phyloP scores from a whole-genome alignment of 2,888 invertebrate genomes.

The Podabrus alpinus region DNA sequence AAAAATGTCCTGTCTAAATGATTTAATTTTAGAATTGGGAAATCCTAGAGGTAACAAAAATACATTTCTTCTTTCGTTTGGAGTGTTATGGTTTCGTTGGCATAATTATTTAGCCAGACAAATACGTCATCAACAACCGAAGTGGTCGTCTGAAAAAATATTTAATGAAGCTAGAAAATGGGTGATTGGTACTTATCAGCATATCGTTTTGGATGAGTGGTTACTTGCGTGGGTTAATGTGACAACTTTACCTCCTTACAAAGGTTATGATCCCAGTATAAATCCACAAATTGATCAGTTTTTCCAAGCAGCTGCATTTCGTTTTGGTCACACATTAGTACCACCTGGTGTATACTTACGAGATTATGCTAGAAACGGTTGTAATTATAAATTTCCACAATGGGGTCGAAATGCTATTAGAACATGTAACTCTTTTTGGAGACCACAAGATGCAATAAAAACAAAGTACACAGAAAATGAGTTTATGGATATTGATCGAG shows the following conservation, averaged over 20 bases:
- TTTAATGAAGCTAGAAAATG: constrained; percentile 63
- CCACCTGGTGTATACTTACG: constrained; percentile 60
- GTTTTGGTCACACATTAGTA: constrained; percentile 65
- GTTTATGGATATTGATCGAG: constrained; percentile 56
- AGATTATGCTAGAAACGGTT: constrained; percentile 53
- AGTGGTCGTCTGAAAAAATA: constrained; percentile 57
- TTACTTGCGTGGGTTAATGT: constrained; percentile 55
- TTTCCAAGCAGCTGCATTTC: constrained; percentile 65
- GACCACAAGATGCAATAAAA: constrained; percentile 55
- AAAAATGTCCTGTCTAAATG: background rate
- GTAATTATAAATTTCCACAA: constrained; percentile 42
- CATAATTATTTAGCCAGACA: constrained; percentile 58
- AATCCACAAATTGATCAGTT: constrained; percentile 66
- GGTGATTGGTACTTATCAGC: constrained; percentile 61
- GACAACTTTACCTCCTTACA: constrained; percentile 33
- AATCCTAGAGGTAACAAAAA: constrained; percentile 62
- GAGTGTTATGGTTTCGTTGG: constrained; percentile 62
- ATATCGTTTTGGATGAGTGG: constrained; percentile 59
- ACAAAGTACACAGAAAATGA: constrained; percentile 36
- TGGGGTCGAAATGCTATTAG: constrained; percentile 50
- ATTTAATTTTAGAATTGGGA: constrained; percentile 54
- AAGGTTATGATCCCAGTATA: constrained; percentile 58
- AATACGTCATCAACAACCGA: constrained; percentile 45
- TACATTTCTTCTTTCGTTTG: constrained; percentile 59
- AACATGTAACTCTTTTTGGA: constrained; percentile 62